Base-by-base conservation (phyloP, 2,888 invertebrate genomes). In the Notocelia uddmanniana region DNA sequence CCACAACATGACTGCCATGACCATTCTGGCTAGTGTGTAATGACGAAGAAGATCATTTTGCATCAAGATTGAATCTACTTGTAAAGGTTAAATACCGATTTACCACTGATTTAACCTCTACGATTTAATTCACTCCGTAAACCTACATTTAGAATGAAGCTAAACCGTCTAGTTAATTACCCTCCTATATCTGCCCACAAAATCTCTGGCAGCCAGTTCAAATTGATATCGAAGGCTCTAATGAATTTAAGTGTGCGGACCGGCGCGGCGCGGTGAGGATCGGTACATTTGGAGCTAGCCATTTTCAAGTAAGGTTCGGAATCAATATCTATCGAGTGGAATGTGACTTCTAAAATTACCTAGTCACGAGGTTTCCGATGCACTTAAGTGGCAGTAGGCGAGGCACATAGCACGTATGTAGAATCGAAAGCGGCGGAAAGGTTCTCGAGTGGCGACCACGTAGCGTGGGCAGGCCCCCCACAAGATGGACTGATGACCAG, bases 141-240 rank as follows among this genome's bases (percentile, higher is more conserved):
- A 48, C 54, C 23, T n/a, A 45, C n/a, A 48, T 64, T 54, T 41
- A 64, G 37, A n/a, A 21, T 54, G 37, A 23, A 66, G 41, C 31
- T 34, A 41, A 67, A 13, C 57, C 48, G 55, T 66, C 48, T 58
- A 34, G 31, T 68, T 68, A 68, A 58, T 58, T 58, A 19, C 48
- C 48, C 19, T 31, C 6, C 55, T 68, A 58, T 48, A 48, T 68
- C 48, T 21, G 48, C 15, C 67, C 57, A n/a, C 31, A 15, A 34
- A 54, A 58, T 68, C 58, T 68, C 48, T n/a, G 34, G 66, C 45
- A 31, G 13, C 31, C 23, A 31, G 3, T 15, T 57, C 41, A 15
- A 58, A 57, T 57, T 67, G 67, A 58, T 58, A 68, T 58, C 48
- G 48, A 58, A 58, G 34, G 48, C 34, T 68, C n/a, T 50, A 68